Evolutionary conservation across 2,888 invertebrate species (phyloP).

Genomic region (Eueremaeus valkanovi): DNA sequence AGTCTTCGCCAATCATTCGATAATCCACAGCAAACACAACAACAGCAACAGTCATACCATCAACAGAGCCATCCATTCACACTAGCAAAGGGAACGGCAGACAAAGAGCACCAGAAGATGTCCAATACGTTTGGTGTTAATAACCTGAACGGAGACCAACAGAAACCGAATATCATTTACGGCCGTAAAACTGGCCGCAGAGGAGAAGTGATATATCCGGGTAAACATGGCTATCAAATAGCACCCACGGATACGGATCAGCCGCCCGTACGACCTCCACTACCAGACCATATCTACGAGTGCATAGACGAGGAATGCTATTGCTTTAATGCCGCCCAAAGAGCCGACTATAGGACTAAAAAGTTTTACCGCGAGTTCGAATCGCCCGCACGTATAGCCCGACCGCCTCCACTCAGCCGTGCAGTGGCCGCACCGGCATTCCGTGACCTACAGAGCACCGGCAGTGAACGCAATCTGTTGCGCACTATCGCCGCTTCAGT

Average conservation of each 20-base stretch:
- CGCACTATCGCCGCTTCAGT: slow-evolving; percentile 20
- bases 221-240: slow-evolving; percentile 11
- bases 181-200: not conserved
- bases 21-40: too few relatives aligned
- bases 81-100: not conserved
- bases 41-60: slow-evolving; percentile 2
- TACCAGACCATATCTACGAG: slow-evolving; percentile 25
- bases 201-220: slow-evolving; percentile 14
- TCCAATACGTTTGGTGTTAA: slow-evolving; percentile 4
- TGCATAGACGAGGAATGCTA: slow-evolving; percentile 23
- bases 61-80: not conserved
- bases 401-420: not conserved
- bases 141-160: not conserved
- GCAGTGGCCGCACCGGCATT: not conserved
- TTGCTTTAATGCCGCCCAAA: not conserved
- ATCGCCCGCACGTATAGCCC: slow-evolving; percentile 2
- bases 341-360: slow-evolving; percentile 7
- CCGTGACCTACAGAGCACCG: not conserved
- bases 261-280: not conserved
- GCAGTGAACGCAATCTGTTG: slow-evolving; percentile 25
- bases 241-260: not conserved
- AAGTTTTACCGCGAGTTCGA: slow-evolving; percentile 24
- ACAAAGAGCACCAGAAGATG: not conserved
- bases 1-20: too few relatives aligned
- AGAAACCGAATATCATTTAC: slow-evolving; percentile 8